These are phyloP conservation scores for Sternarchorhynchus goeldii DNA, from an alignment of 2,797 vertebrate genomes.

Conservation along the genomic window DNA sequence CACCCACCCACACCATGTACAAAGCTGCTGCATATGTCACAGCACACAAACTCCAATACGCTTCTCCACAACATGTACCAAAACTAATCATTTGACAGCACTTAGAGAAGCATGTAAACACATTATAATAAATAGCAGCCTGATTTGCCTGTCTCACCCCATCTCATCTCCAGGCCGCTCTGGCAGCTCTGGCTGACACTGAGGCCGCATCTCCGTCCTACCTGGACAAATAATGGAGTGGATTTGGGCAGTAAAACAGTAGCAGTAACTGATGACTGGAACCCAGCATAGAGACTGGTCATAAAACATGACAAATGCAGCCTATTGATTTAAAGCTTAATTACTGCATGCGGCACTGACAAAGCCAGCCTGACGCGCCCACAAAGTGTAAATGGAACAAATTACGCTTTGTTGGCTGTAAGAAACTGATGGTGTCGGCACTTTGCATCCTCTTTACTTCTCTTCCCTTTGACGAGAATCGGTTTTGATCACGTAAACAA, in stretches of 20 bases:
- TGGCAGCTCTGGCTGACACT: constrained; percentile 86
- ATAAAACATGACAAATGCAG: constrained; percentile 99
- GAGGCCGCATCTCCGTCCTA: constrained; percentile 92
- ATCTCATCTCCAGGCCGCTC: constrained; percentile 89
- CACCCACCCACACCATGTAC: background rate
- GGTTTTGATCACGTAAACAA: constrained; percentile 95
- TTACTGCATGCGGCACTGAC: constrained; percentile 99
- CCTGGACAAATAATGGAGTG: constrained; percentile 99
- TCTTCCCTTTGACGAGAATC: constrained; percentile 87
- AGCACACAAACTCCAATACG: constrained; percentile 52
- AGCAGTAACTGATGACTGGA: constrained; percentile 99
- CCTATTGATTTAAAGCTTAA: constrained; percentile 99
- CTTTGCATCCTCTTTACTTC: constrained; percentile 96
- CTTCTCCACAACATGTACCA: constrained; percentile 65
- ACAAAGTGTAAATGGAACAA: constrained; percentile 99
- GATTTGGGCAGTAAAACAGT: constrained; percentile 99
- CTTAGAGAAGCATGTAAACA: constrained; percentile 83
- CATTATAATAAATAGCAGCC: constrained; percentile 84
- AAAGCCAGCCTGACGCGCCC: constrained; percentile 99
- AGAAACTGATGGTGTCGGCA: constrained; percentile 99
- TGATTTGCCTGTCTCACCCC: constrained; percentile 83
- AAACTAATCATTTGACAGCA: constrained; percentile 72
- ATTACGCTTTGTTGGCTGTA: constrained; percentile 98
- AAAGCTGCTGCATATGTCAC: constrained; percentile 18
- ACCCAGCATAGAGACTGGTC: constrained; percentile 99